Conservation (phyloP, 2,113 vertebrate species). For the Microtus montanus region DNA sequence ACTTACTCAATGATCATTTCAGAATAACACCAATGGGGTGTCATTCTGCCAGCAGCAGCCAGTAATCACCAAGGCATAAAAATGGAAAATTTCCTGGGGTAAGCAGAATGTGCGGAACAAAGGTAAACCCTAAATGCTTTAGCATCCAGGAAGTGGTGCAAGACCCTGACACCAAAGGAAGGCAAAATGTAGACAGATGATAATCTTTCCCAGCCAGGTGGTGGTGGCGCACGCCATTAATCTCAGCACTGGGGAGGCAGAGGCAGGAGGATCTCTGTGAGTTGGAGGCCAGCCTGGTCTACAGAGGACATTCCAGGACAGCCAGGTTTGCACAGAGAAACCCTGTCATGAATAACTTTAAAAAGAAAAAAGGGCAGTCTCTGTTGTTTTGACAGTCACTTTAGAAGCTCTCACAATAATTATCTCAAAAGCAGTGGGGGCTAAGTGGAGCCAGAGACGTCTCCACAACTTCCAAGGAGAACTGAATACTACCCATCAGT, state of each 20-base stretch:
- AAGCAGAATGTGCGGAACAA: neutral
- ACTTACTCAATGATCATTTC: neutral
- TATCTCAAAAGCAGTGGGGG: neutral
- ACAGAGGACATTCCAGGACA: neutral
- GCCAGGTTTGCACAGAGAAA: neutral
- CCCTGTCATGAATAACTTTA: neutral
- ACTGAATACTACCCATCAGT: neutral
- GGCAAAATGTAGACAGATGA: neutral
- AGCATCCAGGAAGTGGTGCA: neutral
- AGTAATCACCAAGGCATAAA: neutral
- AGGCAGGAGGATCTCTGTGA: neutral
- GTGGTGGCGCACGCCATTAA: neutral
- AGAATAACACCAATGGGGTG: neutral
- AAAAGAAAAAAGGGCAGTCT: neutral
- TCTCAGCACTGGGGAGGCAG: neutral
- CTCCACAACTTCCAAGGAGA: neutral
- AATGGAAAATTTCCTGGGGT: neutral
- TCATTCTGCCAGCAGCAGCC: neutral
- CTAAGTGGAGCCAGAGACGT: neutral
- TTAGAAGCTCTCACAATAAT: neutral
- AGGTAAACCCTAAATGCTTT: neutral
- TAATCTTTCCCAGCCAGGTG: neutral
- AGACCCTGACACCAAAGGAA: neutral
- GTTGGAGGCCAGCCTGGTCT: neutral
- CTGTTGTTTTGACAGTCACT: neutral